Evolutionary conservation across 2,797 vertebrate species (phyloP).

Genomic region (Dromococcyx pavoninus): DNA sequence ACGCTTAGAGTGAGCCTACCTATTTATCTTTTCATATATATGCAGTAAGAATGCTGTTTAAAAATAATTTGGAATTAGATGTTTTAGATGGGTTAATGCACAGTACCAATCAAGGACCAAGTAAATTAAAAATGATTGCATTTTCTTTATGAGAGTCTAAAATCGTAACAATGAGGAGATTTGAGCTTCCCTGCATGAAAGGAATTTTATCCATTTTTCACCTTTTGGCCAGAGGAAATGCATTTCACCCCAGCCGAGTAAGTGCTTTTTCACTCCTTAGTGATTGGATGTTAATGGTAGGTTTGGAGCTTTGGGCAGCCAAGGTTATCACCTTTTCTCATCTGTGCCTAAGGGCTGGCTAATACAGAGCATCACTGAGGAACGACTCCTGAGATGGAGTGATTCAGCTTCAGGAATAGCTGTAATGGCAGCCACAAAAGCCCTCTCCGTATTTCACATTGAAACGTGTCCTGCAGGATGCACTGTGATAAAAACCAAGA

Average conservation of each 20-base stretch:
- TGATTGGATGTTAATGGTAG: background rate
- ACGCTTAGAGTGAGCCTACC: background rate
- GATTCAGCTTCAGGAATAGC: background rate
- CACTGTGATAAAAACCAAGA: background rate
- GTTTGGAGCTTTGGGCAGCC: background rate
- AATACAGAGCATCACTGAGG: background rate
- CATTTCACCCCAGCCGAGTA: background rate
- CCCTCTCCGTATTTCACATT: background rate
- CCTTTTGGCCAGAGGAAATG: background rate
- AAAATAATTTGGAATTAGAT: background rate
- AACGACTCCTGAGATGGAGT: background rate
- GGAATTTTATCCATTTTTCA: background rate
- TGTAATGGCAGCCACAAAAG: background rate
- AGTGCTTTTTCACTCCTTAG: background rate
- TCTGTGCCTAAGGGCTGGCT: background rate
- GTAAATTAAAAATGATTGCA: background rate
- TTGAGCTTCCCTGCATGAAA: background rate
- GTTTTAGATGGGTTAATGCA: background rate
- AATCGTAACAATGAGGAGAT: background rate
- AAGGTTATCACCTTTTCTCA: background rate
- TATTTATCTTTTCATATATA: background rate
- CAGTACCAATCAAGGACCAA: background rate
- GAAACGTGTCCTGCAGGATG: background rate
- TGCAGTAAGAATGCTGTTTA: background rate
- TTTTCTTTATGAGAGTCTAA: background rate